Evolutionary conservation across 2,797 vertebrate genomes (phyloP), one percentile per base, ranked within the genome.

Genomic region (Coregonus suidteri): DNA sequence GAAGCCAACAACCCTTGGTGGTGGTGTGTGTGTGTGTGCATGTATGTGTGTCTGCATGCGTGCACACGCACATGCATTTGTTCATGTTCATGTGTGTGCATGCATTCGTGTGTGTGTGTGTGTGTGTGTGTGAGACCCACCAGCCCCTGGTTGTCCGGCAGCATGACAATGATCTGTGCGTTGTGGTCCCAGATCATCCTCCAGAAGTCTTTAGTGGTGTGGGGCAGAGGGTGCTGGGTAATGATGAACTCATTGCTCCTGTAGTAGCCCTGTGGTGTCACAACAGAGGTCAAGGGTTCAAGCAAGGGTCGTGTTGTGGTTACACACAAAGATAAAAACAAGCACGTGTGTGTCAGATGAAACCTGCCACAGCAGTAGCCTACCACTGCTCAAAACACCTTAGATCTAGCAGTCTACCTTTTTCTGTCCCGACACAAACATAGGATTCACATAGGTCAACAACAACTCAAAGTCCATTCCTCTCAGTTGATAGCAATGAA

Each of bases 101-200:
- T 71, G 31, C 64, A 34, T n/a, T n/a, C n/a, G n/a, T n/a, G n/a
- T n/a, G n/a, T 73, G 56, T 56, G 31, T 56, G 34, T 68, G 71
- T 20, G 70, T 66, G 54, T 34, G 73, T 74, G 56, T 77, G 59
- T 71, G 14, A 25, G 51, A 92, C 95, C 90, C 90, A 98, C 97
- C 94, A 97, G 92, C 86, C 95, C 96, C 82, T 96, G 95, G 92
- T 96, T 96, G 90, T 97, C 96, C 0, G 97, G 97, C 91, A 98
- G 91, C 97, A 98, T 97, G 91, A 98, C 95, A 52, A 98, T 98
- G 90, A 97, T 97, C 93, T 98, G 97, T 70, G 96, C 96, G 0
- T 98, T 98, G 85, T 98, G 97, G 91, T 98, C 97, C 97, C 97
- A 98, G 86, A 98, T 98, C 97, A 98, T 98, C 87, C 97, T 90